phyloP scores from a whole-genome alignment of 2,797 vertebrate genomes.

The Molossus alvarezi region DNA sequence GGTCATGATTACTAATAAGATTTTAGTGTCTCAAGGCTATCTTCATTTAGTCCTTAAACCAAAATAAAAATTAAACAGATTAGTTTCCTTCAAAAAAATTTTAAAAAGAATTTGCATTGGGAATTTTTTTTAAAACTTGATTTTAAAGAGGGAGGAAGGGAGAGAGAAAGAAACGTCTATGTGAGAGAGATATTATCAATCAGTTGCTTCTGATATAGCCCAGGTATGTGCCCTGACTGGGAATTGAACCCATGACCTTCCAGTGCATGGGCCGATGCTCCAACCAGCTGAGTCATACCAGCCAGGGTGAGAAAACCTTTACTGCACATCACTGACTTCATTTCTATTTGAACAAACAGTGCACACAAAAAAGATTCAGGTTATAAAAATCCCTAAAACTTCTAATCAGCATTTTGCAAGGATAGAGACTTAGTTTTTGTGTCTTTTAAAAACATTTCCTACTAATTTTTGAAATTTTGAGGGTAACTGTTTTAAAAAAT shows the following conservation, averaged over 20 bases:
- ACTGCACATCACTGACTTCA: slow-evolving; percentile 61
- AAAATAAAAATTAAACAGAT: slow-evolving; percentile 62
- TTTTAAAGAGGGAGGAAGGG: too few relatives aligned
- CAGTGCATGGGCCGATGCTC: too few relatives aligned
- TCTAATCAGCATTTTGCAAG: background rate
- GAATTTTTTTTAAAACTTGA: too few relatives aligned
- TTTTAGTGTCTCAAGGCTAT: slow-evolving; percentile 65
- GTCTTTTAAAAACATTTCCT: slow-evolving; percentile 59
- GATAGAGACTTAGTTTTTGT: background rate
- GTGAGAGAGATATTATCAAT: too few relatives aligned
- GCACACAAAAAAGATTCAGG: slow-evolving; percentile 5
- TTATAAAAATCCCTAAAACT: background rate
- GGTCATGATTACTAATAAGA: background rate
- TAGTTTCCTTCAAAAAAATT: background rate
- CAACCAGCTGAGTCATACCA: too few relatives aligned
- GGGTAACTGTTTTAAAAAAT: slow-evolving; percentile 9
- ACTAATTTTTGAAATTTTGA: slow-evolving; percentile 18
- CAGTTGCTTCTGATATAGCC: too few relatives aligned
- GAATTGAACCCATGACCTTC: too few relatives aligned
- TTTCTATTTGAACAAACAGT: slow-evolving; percentile 61
- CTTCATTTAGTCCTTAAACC: slow-evolving; percentile 76
- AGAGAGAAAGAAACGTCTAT: too few relatives aligned
- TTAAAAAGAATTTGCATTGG: background rate
- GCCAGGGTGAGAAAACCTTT: slow-evolving; percentile 42
- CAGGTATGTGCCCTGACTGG: too few relatives aligned